Evolutionary conservation across 1,140 invertebrate genomes (phyloP).

Genomic region (Lordiphosa mommai): DNA sequence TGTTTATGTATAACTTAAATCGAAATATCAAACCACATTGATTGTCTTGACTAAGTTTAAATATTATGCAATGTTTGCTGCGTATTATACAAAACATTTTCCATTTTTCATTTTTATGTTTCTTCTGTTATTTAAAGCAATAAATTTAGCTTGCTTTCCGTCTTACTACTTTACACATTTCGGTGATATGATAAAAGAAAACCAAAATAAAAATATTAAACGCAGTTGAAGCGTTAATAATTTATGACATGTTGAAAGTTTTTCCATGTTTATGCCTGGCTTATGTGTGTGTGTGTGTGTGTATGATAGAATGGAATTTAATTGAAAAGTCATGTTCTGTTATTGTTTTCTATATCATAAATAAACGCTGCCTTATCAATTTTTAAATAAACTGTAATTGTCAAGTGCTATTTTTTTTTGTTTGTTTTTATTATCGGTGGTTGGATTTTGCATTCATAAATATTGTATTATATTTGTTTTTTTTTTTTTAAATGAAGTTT

Average conservation of each 20-base stretch:
- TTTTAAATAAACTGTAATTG: constrained; percentile 44
- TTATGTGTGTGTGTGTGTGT: background rate
- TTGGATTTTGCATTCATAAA: constrained; percentile 35
- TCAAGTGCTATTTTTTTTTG: constrained; percentile 32
- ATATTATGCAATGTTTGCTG: constrained; percentile 34
- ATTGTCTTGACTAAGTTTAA: constrained; percentile 62
- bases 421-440: constrained; percentile 43
- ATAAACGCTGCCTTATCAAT: constrained; percentile 28
- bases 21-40: constrained; percentile 72
- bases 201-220: background rate
- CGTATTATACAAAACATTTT: constrained; percentile 36
- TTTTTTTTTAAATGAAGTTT: constrained; percentile 8
- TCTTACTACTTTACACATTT: too few relatives aligned
- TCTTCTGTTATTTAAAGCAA: too few relatives aligned
- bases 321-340: constrained; percentile 42
- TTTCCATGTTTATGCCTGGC: constrained; percentile 1
- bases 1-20: constrained; percentile 24
- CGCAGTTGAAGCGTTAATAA: constrained; percentile 7
- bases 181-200: background rate
- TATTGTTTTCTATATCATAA: constrained; percentile 23
- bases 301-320: constrained; percentile 35
- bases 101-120: too few relatives aligned
- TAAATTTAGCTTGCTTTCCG: too few relatives aligned
- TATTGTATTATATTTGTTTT: constrained; percentile 8
- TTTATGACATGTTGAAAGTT: constrained; percentile 8